These are phyloP conservation scores for Mycteria americana DNA, from an alignment of 2,797 vertebrate species.

Conservation along the genomic window DNA sequence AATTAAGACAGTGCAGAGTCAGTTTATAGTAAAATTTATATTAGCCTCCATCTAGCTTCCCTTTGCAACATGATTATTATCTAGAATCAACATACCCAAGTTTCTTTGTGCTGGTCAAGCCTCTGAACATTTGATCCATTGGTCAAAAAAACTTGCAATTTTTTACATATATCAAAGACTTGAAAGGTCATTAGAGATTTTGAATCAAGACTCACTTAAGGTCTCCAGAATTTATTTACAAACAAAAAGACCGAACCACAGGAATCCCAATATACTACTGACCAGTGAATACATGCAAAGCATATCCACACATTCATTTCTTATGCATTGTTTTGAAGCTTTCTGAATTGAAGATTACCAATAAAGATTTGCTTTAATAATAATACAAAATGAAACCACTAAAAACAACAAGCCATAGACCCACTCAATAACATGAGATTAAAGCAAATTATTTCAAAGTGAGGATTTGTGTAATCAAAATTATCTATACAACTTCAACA, in stretches of 20 bases:
- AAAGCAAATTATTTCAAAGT: constrained; percentile 2
- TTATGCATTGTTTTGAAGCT: not conserved
- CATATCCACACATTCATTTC: not conserved
- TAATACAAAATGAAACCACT: not conserved
- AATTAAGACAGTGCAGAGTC: not conserved
- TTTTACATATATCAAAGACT: not conserved
- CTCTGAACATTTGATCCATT: not conserved
- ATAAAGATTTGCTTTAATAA: not conserved
- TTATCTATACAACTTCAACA: not conserved
- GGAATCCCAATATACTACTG: not conserved
- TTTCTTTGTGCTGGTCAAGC: not conserved
- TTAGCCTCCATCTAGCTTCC: not conserved
- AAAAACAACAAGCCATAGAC: not conserved
- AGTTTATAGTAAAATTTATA: not conserved
- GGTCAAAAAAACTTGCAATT: not conserved
- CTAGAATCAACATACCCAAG: not conserved
- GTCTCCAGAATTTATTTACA: not conserved
- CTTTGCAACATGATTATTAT: not conserved
- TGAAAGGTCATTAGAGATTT: not conserved
- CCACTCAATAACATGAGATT: not conserved
- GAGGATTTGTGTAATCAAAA: not conserved
- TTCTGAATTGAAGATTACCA: not conserved
- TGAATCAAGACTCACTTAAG: not conserved
- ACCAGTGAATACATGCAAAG: not conserved
- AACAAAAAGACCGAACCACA: not conserved